Base-by-base conservation (phyloP, 2,797 vertebrate genomes). In the Acipenser transmontanus region DNA sequence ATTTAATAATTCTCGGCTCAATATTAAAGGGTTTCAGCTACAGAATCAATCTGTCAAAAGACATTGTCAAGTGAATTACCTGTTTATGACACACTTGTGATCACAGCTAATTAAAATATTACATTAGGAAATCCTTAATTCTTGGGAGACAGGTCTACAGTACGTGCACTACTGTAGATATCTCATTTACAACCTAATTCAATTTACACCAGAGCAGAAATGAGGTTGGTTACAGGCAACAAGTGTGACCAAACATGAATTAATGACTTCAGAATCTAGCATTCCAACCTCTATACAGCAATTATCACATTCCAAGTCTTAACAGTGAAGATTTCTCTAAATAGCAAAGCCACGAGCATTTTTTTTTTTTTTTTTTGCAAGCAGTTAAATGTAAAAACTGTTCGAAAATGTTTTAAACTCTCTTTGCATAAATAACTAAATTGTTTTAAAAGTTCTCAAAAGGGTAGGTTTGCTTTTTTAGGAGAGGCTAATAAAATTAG, bases 131-230 rank as follows among this genome's bases (percentile, higher is more conserved):
- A 57, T 57, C 4, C 34, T 13, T 57, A 13, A 11, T 34, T 57
- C 14, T 57, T 57, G 11, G 14, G 54, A 13, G 54, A 13, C 54
- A 57, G 54, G 54, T 57, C 54, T 57, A 57, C n/a, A 57, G 34
- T 34, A 34, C 4, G 34, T 57, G 54, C 6, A n/a, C 14, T 57
- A 11, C 12, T 72, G 80, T 80, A 72, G 66, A 76, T 68, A 72
- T 78, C 57, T 76, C 77, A 72, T 74, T 73, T 69, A 73, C 68
- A 65, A 76, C 76, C 54, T 68, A 78, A 80, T 83, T 52, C 34
- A 74, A 84, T 77, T 73, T 56, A 64, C 68, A 66, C 3, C 64
- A 76, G 76, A 82, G 74, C 47, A 66, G 74, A 72, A 67, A 59
- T 71, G 70, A 72, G 68, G 59, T 6, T 62, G 11, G 68, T 69